Percentiles rank a stretch among this genome's conserved stretches.
Conservation (phyloP, 2,113 vertebrate genomes). For the Peucedramus taeniatus region DNA sequence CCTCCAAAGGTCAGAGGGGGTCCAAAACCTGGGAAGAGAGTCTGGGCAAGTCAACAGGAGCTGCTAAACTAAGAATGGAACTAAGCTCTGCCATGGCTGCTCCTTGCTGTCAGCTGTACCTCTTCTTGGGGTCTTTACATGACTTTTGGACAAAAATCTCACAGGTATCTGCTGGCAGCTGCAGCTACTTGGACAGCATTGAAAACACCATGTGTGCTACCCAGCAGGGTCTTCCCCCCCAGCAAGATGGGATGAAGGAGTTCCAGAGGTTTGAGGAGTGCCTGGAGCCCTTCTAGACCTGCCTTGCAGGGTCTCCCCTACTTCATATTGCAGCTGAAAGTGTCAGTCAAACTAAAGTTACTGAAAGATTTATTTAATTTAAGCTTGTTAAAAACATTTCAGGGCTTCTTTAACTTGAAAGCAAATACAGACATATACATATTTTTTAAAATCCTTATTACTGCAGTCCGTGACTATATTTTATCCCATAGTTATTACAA, state of each 20-base stretch:
- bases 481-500: not conserved
- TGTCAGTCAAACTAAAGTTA: not conserved
- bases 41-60: not conserved
- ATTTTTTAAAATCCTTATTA: not conserved
- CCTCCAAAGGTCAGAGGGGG: not conserved
- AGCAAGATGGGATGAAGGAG: not conserved
- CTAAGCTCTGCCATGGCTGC: not conserved
- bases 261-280: not conserved
- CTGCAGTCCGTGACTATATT: not conserved
- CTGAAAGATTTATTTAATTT: not conserved
- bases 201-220: rapidly evolving
- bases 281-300: not conserved
- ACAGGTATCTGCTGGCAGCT: not conserved
- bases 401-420: not conserved
- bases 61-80: not conserved
- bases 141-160: not conserved
- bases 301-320: not conserved
- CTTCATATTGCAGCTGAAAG: not conserved
- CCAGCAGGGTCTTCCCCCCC: not conserved
- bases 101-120: rapidly evolving
- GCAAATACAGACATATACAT: not conserved
- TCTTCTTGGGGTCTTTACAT: rapidly evolving
- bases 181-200: not conserved
- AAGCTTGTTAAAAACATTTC: not conserved
- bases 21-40: not conserved